Evolutionary conservation across 2,113 vertebrate genomes (phyloP).

Genomic region (Ifrita kowaldi): DNA sequence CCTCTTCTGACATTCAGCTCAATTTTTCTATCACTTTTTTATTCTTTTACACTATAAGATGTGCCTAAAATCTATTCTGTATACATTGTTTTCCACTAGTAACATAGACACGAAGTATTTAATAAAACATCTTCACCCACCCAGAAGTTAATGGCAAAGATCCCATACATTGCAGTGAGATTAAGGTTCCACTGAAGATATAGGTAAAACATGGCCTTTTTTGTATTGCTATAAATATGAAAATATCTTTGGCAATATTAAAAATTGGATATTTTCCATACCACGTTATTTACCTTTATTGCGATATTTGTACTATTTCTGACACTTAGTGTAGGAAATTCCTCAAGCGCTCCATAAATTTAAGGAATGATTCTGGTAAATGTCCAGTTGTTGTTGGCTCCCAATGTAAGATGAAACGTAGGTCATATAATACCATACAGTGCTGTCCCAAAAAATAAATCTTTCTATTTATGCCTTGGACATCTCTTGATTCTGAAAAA

Average conservation of each 20-base stretch:
- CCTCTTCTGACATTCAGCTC: neutral
- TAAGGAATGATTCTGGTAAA: neutral
- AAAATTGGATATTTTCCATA: neutral
- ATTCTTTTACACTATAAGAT: neutral
- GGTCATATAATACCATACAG: neutral
- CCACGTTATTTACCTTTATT: constrained; percentile 10
- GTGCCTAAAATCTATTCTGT: neutral
- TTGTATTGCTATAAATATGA: neutral
- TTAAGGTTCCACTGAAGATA: neutral
- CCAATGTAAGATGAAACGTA: neutral
- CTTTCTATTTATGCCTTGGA: neutral
- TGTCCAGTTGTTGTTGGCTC: neutral
- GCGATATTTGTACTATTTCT: neutral
- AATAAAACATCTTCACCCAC: neutral
- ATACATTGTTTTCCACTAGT: neutral
- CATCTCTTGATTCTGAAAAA: neutral
- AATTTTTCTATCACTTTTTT: neutral
- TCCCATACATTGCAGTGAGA: neutral
- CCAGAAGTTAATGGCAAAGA: neutral
- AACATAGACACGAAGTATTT: neutral
- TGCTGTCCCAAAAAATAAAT: neutral
- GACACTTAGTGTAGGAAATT: neutral
- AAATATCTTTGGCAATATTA: neutral
- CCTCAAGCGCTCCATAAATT: constrained; percentile 24
- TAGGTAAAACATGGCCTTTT: neutral